phyloP scores from a whole-genome alignment of 2,797 vertebrate species.

The Orestias chungarensis region DNA sequence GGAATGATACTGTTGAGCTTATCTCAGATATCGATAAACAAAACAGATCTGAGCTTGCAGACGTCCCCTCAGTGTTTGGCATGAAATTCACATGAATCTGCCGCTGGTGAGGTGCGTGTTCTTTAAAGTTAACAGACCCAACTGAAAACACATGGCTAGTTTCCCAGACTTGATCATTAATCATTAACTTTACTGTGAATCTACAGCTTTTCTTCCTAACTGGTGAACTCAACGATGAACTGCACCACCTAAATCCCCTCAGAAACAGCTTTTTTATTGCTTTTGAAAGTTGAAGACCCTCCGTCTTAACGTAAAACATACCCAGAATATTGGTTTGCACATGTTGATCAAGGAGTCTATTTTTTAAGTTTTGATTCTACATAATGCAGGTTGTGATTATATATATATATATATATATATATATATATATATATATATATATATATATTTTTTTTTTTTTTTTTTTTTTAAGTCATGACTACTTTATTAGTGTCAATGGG shows the following conservation, averaged over 20 bases:
- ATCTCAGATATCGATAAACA: neutral
- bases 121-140: neutral
- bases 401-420: too few relatives aligned
- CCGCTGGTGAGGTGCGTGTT: neutral
- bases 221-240: neutral
- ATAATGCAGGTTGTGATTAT: neutral
- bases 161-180: conserved; percentile 10
- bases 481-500: too few relatives aligned
- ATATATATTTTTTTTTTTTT: too few relatives aligned
- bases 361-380: neutral
- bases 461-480: too few relatives aligned
- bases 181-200: conserved; percentile 19
- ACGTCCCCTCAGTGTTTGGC: too few relatives aligned
- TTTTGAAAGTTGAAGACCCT: neutral
- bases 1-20: neutral
- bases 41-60: neutral
- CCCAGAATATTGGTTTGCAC: neutral
- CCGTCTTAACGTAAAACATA: neutral
- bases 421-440: too few relatives aligned
- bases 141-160: neutral
- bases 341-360: neutral
- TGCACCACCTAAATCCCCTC: neutral
- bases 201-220: neutral
- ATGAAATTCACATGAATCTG: neutral
- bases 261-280: neutral